These are phyloP conservation scores for Polydrusus tereticollis DNA, from an alignment of 2,888 invertebrate species.

Conservation along the genomic window DNA sequence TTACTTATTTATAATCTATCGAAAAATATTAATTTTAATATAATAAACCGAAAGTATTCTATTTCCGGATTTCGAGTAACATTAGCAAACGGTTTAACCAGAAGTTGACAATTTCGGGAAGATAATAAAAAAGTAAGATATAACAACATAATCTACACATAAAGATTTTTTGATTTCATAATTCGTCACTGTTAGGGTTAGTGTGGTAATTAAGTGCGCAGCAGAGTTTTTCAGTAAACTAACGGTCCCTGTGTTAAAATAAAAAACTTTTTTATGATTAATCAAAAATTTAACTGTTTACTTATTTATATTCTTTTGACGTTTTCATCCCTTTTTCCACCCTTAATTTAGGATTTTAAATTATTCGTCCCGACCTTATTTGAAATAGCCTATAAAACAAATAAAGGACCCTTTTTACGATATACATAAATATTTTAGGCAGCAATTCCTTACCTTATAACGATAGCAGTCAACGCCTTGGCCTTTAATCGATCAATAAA, in stretches of 20 bases:
- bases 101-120: no score
- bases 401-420: neutral
- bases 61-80: no score
- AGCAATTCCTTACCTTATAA: constrained; percentile 79
- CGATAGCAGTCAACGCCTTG: constrained; percentile 80
- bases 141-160: no score
- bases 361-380: no score
- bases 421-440: neutral
- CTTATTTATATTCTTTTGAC: neutral
- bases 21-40: no score
- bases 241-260: neutral
- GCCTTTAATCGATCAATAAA: constrained; percentile 82
- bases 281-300: neutral
- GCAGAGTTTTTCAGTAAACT: neutral
- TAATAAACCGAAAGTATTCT: no score
- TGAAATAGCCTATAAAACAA: neutral
- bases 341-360: no score
- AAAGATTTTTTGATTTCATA: neutral
- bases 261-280: neutral
- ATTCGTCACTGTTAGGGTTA: neutral
- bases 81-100: no score
- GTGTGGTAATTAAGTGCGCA: neutral
- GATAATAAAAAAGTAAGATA: no score
- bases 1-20: no score
- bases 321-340: neutral